Conservation (phyloP, 2,888 invertebrate species). For the Heliconius ethilla region DNA sequence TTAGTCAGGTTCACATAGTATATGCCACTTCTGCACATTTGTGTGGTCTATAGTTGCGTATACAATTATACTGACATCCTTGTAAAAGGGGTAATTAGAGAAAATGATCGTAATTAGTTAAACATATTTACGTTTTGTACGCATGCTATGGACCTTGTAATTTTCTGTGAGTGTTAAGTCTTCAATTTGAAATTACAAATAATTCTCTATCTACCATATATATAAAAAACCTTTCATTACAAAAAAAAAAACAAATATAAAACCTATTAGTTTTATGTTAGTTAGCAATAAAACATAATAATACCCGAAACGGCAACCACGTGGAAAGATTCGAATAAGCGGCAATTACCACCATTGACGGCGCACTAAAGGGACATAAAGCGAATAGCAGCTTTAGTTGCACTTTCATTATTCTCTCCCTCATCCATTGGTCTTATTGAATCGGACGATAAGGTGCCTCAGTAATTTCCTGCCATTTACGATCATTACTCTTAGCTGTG, state of each 20-base stretch:
- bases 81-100: conserved; percentile 45
- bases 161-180: background rate
- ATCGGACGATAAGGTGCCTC: conserved; percentile 78
- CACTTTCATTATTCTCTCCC: conserved; percentile 78
- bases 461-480: conserved; percentile 80
- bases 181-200: too few species aligned
- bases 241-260: background rate
- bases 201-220: too few species aligned
- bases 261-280: conserved; percentile 7
- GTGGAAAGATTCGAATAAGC: conserved; percentile 61
- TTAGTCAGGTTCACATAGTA: background rate
- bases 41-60: conserved; percentile 32
- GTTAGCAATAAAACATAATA: conserved; percentile 37
- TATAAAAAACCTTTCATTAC: too few species aligned
- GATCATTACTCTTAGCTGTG: conserved; percentile 72
- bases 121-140: conserved; percentile 33
- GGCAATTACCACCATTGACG: conserved; percentile 74
- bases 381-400: conserved; percentile 64
- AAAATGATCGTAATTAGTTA: conserved; percentile 39
- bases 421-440: conserved; percentile 75
- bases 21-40: background rate
- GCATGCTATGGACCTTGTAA: background rate
- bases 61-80: conserved; percentile 40
- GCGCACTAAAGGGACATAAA: conserved; percentile 59
- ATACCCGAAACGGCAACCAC: conserved; percentile 36